phyloP scores from a whole-genome alignment of 2,888 invertebrate species.

The Heliconius charithonia region DNA sequence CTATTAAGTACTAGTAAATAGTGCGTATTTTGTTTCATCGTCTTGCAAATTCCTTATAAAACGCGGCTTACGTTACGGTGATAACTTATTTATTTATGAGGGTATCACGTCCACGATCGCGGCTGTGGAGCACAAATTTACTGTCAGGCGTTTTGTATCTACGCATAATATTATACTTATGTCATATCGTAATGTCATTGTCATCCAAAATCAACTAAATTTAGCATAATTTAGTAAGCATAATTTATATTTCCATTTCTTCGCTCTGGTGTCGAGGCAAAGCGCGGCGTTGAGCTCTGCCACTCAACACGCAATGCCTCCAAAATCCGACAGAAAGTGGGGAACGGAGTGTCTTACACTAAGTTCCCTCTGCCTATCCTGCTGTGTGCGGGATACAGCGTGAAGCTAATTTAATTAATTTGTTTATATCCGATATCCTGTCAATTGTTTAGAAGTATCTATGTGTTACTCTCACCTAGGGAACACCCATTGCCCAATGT shows the following conservation, averaged over 20 bases:
- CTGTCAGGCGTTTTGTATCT: not conserved
- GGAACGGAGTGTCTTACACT: too few species aligned
- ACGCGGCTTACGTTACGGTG: conserved; percentile 9
- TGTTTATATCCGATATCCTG: conserved; percentile 9
- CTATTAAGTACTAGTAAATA: too few species aligned
- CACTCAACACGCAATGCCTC: too few species aligned
- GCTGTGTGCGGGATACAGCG: too few species aligned
- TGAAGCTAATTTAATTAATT: too few species aligned
- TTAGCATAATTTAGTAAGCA: too few species aligned
- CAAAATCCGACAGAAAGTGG: too few species aligned
- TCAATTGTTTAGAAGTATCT: not conserved
- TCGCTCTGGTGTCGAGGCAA: too few species aligned
- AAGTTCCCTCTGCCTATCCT: too few species aligned
- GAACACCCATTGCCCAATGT: conserved; percentile 43
- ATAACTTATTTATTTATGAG: conserved; percentile 16
- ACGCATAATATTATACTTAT: not conserved
- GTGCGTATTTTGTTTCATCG: not conserved
- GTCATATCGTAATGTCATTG: not conserved
- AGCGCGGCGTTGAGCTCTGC: too few species aligned
- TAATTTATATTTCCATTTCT: too few species aligned
- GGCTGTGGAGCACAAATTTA: not conserved
- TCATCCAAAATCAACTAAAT: not conserved
- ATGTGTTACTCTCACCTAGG: conserved; percentile 2
- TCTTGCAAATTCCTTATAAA: conserved; percentile 1
- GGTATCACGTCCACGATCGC: conserved; percentile 9